These are phyloP conservation scores for Pocillopora grandis DNA, from an alignment of 92 coral and sea anemone species.

Conservation along the genomic window DNA sequence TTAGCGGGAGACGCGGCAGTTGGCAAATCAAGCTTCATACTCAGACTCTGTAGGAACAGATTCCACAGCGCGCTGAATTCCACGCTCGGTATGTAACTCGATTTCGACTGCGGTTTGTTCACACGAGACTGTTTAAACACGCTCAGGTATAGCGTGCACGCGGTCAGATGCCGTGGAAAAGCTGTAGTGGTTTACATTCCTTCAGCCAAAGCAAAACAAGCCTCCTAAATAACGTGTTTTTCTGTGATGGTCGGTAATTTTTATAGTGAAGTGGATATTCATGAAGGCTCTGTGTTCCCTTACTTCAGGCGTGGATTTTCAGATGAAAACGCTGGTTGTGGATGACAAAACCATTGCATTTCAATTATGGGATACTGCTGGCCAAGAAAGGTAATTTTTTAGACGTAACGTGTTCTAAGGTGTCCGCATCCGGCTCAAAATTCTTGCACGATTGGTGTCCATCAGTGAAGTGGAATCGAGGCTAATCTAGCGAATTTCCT, in stretches of 20 bases:
- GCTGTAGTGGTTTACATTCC: too few relatives aligned
- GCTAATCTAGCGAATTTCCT: too few relatives aligned
- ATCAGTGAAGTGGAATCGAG: too few relatives aligned
- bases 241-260: neutral
- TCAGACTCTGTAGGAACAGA: conserved; percentile 87
- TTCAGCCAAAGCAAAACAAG: too few relatives aligned
- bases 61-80: conserved; percentile 95
- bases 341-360: conserved; percentile 90
- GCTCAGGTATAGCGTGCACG: too few relatives aligned
- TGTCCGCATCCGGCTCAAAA: neutral
- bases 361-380: conserved; percentile 99
- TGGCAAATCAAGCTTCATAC: conserved; percentile 97
- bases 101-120: too few relatives aligned
- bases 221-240: neutral
- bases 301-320: conserved; percentile 91
- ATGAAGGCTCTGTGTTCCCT: neutral
- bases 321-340: conserved; percentile 86
- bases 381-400: conserved; percentile 84
- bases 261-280: too few relatives aligned
- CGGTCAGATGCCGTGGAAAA: too few relatives aligned
- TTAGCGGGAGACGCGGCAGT: conserved; percentile 99
- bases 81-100: conserved; percentile 79
- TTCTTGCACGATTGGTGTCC: neutral
- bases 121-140: too few relatives aligned
- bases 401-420: neutral